Evolutionary conservation across 2,113 vertebrate species (phyloP).

Genomic region (Antechinus flavipes): DNA sequence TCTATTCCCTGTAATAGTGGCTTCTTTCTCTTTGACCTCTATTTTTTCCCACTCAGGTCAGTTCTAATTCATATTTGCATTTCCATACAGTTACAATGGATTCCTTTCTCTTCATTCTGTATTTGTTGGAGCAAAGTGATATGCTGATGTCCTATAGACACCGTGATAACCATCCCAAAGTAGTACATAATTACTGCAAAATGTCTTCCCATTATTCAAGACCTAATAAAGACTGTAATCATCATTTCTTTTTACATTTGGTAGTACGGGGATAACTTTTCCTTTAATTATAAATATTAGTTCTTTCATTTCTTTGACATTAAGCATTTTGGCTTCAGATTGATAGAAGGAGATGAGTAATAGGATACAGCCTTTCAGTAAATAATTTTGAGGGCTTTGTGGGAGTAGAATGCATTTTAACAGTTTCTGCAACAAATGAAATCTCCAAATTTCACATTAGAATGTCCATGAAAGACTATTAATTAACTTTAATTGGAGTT

Average conservation of each 20-base stretch:
- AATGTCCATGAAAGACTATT: neutral
- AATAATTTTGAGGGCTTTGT: slow-evolving; percentile 27
- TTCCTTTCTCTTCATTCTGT: slow-evolving; percentile 31
- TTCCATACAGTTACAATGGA: slow-evolving; percentile 9
- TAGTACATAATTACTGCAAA: slow-evolving; percentile 43
- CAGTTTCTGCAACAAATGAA: neutral
- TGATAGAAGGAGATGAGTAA: slow-evolving; percentile 8
- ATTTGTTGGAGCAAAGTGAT: slow-evolving; percentile 42
- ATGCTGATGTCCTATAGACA: slow-evolving; percentile 36
- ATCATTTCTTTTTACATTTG: slow-evolving; percentile 66
- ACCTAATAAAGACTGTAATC: slow-evolving; percentile 19
- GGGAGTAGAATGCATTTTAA: slow-evolving; percentile 1
- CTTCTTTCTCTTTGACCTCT: neutral
- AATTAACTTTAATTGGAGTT: neutral
- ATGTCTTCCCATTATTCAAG: slow-evolving; percentile 6
- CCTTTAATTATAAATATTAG: neutral
- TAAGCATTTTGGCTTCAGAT: slow-evolving; percentile 40
- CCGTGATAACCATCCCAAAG: slow-evolving; percentile 46
- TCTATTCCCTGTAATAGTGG: neutral
- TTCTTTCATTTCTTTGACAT: slow-evolving; percentile 19
- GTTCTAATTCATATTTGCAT: slow-evolving; percentile 41
- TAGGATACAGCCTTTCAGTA: slow-evolving; percentile 17
- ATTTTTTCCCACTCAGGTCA: neutral
- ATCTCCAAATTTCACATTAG: slow-evolving; percentile 13
- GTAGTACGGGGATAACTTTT: slow-evolving; percentile 29